A percentile compares a stretch with the other conserved stretches of the same genome.
Conservation (phyloP, 1,140 invertebrate genomes). For the Ceratina australensis region DNA sequence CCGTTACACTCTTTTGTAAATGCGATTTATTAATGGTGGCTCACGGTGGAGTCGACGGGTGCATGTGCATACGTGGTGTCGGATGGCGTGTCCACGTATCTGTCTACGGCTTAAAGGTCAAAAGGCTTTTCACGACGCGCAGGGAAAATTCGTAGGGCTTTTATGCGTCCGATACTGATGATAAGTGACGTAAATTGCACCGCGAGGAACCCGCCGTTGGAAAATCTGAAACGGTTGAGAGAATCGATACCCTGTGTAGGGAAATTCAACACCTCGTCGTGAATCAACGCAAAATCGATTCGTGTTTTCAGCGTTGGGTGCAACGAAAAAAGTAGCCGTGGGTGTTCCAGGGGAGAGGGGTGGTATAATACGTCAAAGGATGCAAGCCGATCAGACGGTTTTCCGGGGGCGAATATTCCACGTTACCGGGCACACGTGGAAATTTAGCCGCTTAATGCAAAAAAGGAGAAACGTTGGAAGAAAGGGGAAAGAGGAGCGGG, state of each 20-base stretch:
- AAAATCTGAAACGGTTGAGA: slow-evolving; percentile 4
- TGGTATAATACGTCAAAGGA: slow-evolving; percentile 51
- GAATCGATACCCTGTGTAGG: background rate
- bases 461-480: slow-evolving; percentile 12
- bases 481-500: background rate
- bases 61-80: too few species aligned
- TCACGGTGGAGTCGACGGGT: background rate
- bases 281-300: slow-evolving; percentile 49
- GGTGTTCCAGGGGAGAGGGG: background rate
- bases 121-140: background rate
- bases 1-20: background rate
- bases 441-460: slow-evolving; percentile 59
- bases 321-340: slow-evolving; percentile 17
- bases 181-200: slow-evolving; percentile 20
- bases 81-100: background rate
- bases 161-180: slow-evolving; percentile 3
- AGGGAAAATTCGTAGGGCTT: background rate
- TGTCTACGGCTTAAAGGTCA: background rate
- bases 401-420: slow-evolving; percentile 47
- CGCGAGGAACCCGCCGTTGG: background rate
- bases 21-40: slow-evolving; percentile 12
- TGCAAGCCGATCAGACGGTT: slow-evolving; percentile 49
- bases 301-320: slow-evolving; percentile 34
- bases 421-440: slow-evolving; percentile 31
- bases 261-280: slow-evolving; percentile 13